Base-by-base conservation (phyloP, 2,888 invertebrate species). In the Ernsta delagoae region DNA sequence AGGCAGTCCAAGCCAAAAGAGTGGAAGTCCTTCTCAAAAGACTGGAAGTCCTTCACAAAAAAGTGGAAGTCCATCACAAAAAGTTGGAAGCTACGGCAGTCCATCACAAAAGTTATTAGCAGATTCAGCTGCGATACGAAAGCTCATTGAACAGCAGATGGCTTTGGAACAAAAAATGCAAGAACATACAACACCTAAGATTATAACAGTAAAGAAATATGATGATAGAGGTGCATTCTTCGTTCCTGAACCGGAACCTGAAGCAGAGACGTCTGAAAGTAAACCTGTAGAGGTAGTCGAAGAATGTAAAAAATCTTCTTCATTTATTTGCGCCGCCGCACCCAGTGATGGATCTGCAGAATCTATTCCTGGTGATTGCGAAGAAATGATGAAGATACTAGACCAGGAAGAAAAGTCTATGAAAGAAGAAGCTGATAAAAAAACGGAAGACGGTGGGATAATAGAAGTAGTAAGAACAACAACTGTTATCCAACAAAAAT, bases 351-450 rank as follows among this genome's bases (percentile, higher is more conserved):
- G 92, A 8, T 92, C 93, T 57, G 93, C 90, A 0, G 93, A 93
- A 77, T 93, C 93, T 0, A 92, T 93, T 70, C 92, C 93, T 88
- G 96, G 91, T 90, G 96, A 81, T 83, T 96, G 85, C 88, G 96
- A 82, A 88, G 94, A 85, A 89, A 94, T 81, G 95, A 95, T 87
- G 95, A 95, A 88, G 92, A 88, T 89, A 74, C 87, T 85, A 82
- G 94, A 85, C 78, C 94, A 83, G 93, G 95, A 88, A 93, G 90
- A 92, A 71, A 87, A 88, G 73, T 81, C 85, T 8, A 85, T 85
- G 54, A 78, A 83, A 72, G 75, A 77, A 16, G 77, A 83, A 62
- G 65, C 80, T 16, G 78, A 84, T 1, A 84, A 85, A 0, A 84
- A 79, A 74, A 84, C 86, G 0, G 83, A 87, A 60, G 90, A 89